These are phyloP conservation scores for Neopipo cinnamomea DNA, from an alignment of 2,113 vertebrate species.

Conservation along the genomic window DNA sequence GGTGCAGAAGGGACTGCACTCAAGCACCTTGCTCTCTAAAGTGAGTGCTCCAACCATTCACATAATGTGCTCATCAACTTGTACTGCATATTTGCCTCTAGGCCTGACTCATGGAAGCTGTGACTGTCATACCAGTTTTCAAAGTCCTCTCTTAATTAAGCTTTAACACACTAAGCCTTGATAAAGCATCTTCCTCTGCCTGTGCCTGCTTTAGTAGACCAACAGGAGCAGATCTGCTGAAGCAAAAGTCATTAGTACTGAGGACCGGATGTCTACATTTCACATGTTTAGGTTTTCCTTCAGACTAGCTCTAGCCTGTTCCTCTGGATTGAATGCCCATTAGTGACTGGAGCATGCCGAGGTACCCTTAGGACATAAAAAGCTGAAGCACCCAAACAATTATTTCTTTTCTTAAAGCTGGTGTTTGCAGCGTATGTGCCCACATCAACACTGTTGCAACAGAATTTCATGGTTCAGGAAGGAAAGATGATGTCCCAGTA, in stretches of 20 bases:
- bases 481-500: neutral
- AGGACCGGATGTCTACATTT: neutral
- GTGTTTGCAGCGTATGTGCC: rapidly evolving
- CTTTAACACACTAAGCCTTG: neutral
- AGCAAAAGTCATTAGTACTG: neutral
- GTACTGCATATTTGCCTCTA: neutral
- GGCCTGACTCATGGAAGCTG: neutral
- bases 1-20: neutral
- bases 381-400: neutral
- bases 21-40: neutral
- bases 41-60: neutral
- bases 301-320: neutral
- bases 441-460: rapidly evolving
- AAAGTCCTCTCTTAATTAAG: neutral
- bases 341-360: neutral
- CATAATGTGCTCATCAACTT: neutral
- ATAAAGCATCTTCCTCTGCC: neutral
- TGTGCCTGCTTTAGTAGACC: neutral
- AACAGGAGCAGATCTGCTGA: neutral
- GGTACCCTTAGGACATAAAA: neutral
- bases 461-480: neutral
- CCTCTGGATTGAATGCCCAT: neutral
- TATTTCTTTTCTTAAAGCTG: neutral
- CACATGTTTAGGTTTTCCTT: neutral
- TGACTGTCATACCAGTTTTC: neutral